Base-by-base conservation (phyloP, 2,797 vertebrate genomes). In the Orientallactaga sibirica region DNA sequence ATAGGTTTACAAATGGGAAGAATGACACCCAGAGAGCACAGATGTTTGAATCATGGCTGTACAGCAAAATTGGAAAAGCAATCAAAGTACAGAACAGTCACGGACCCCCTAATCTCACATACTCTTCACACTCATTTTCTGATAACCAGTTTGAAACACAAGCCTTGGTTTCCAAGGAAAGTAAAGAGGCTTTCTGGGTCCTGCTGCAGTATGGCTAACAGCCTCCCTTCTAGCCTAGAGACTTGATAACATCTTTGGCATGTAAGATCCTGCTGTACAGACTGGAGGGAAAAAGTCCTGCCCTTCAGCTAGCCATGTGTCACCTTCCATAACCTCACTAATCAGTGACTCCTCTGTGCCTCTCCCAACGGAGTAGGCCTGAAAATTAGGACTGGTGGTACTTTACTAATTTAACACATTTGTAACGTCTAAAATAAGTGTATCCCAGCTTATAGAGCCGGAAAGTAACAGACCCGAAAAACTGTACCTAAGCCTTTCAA, bases 381-480 rank as follows among this genome's bases (percentile, higher is more conserved):
- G 43, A 67, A 70, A 95, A 27, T 89, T 94, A 84, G 58, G n/a
- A 52, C 48, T 93, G 29, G 27, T 33, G 75, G 76, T 84, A 85
- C 83, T 52, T 81, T 25, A 88, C 61, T 88, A 76, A 92, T 68
- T 86, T 64, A 85, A 88, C 12, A 86, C 2, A 86, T 71, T 43
- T 76, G 52, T 8, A 4, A 8, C 29, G 76, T 55, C 75, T 92
- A 27, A 94, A 94, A 82, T 33, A 78, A 64, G 87, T 61, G 33
- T 91, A 70, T 22, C 64, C 27, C 22, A 29, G 27, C n/a, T 87
- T 93, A 92, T 15, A 94, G 43, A 93, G 94, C 33, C 64, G 88
- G 76, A 58, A 90, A 86, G 78, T 62, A 83, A 79, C 27, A 87
- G 25, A 80, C 64, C 33, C 89, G 91, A 58, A 58, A 94, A 90